phyloP scores from a whole-genome alignment of 1,140 invertebrate genomes.

The Tachypleus tridentatus region DNA sequence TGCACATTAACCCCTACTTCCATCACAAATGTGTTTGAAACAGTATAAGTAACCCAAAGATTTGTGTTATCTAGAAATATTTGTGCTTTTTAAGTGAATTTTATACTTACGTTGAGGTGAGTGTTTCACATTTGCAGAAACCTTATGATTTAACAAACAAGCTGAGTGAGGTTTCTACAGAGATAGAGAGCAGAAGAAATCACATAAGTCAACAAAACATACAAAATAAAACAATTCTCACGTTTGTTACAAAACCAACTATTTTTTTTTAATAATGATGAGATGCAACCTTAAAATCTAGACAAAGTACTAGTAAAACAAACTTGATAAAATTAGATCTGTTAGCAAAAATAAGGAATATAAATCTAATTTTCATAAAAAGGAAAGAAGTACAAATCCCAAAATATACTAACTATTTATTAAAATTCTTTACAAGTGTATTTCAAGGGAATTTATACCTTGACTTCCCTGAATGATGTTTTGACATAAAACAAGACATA shows the following conservation, averaged over 20 bases:
- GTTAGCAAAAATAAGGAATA: neutral
- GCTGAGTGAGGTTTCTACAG: neutral
- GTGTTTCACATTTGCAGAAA: neutral
- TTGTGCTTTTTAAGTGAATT: neutral
- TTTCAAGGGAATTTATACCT: neutral
- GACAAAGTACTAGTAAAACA: neutral
- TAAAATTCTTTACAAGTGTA: neutral
- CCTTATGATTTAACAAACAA: neutral
- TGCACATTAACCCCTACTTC: too few species aligned
- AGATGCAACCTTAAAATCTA: neutral
- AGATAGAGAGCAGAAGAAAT: too few species aligned
- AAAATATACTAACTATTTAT: neutral
- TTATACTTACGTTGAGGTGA: neutral
- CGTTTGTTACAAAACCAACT: too few species aligned
- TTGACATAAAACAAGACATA: slow-evolving; percentile 37
- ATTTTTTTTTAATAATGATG: too few species aligned
- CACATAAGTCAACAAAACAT: too few species aligned
- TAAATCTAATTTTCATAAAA: neutral
- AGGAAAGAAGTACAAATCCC: neutral
- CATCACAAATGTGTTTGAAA: too few species aligned
- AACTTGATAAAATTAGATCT: neutral
- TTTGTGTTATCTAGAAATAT: too few species aligned
- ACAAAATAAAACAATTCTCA: too few species aligned
- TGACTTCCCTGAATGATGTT: slow-evolving; percentile 1
- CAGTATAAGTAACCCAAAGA: too few species aligned